A percentile compares a stretch with the other conserved stretches of the same genome.
These are phyloP conservation scores for Sander vitreus DNA, from an alignment of 2,113 vertebrate species.

Conservation along the genomic window DNA sequence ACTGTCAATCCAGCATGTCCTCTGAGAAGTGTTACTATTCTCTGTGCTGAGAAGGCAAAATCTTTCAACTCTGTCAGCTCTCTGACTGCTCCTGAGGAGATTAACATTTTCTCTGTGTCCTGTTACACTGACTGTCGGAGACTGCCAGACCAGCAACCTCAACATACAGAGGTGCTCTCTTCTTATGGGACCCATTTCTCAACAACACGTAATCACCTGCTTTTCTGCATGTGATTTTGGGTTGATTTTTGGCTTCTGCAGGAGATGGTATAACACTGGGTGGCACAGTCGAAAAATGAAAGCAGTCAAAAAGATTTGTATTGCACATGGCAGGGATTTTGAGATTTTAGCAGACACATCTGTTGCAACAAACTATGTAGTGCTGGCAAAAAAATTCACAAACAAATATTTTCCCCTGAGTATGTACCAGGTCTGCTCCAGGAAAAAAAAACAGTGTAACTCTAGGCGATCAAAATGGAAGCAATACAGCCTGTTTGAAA, in stretches of 20 bases:
- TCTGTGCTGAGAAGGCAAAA: slow-evolving; percentile 15
- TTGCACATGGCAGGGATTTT: too few species aligned
- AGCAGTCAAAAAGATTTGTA: too few species aligned
- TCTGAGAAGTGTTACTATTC: not conserved
- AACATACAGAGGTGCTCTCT: not conserved
- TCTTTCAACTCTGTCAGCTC: slow-evolving; percentile 17
- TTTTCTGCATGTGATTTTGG: not conserved
- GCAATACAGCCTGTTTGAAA: not conserved
- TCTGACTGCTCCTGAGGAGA: slow-evolving; percentile 6
- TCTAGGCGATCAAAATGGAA: not conserved
- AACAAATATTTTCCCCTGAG: too few species aligned
- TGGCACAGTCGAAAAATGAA: too few species aligned
- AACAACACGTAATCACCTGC: not conserved
- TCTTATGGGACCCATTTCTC: not conserved
- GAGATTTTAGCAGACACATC: too few species aligned
- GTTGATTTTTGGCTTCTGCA: not conserved
- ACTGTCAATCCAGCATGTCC: slow-evolving; percentile 13
- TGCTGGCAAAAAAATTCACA: too few species aligned
- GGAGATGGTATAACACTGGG: not conserved
- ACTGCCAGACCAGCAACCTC: not conserved
- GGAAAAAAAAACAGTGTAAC: not conserved
- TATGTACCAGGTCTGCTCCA: not conserved
- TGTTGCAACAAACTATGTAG: too few species aligned
- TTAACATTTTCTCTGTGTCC: not conserved
- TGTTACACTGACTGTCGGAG: not conserved